These are phyloP conservation scores for Lottia gigantea DNA, from an alignment of 2,888 invertebrate species.

Conservation along the genomic window DNA sequence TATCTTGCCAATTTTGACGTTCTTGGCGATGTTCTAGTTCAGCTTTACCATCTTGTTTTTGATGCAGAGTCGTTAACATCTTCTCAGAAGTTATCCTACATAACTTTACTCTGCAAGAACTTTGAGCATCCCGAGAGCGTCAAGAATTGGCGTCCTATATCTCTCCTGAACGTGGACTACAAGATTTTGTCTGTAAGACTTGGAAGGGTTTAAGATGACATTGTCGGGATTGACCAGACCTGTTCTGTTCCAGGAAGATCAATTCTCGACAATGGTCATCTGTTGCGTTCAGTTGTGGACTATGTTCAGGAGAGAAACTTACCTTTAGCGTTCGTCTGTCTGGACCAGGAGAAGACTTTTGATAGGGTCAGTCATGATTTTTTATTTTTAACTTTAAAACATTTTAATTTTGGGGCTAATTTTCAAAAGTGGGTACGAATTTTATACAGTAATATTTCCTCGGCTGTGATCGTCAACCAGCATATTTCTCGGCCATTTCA, in stretches of 20 bases:
- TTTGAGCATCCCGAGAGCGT: conserved; percentile 22
- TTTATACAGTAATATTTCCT: too few relatives aligned
- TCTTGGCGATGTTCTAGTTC: conserved; percentile 22
- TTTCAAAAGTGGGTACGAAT: too few relatives aligned
- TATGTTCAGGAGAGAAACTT: conserved; percentile 35
- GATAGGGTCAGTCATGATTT: too few relatives aligned
- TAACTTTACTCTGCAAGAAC: conserved; percentile 38
- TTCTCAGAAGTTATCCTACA: conserved; percentile 21
- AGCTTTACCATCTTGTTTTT: conserved; percentile 22
- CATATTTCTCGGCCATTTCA: too few relatives aligned
- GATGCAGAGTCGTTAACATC: conserved; percentile 21
- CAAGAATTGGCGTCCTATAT: conserved; percentile 40
- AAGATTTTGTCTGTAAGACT: conserved; percentile 39
- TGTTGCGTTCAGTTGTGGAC: conserved; percentile 35
- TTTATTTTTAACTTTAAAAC: too few relatives aligned
- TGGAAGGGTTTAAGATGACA: conserved; percentile 25
- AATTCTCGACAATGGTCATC: conserved; percentile 40
- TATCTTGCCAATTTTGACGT: conserved; percentile 27
- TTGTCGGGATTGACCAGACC: conserved; percentile 35
- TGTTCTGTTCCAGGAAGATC: conserved; percentile 35
- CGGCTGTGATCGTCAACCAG: too few relatives aligned
- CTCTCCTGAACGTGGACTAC: conserved; percentile 36
- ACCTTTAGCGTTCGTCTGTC: conserved; percentile 31
- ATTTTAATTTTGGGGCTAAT: too few relatives aligned
- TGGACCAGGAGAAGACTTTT: conserved; percentile 5